phyloP scores from a whole-genome alignment of 2,113 vertebrate genomes.

The Struthio camelus region DNA sequence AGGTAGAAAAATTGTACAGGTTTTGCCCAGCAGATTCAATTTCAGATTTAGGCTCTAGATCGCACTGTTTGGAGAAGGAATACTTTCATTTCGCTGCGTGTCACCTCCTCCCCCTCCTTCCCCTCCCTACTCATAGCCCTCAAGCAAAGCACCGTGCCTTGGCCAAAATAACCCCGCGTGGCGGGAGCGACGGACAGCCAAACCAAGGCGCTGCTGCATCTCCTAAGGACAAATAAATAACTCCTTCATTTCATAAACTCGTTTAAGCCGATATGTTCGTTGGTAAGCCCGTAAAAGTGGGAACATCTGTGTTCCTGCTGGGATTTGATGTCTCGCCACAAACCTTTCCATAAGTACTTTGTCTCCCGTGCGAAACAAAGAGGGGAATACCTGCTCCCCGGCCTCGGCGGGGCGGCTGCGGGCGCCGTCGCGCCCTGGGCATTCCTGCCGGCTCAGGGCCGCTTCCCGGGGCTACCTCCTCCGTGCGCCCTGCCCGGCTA shows the following conservation, averaged over 20 bases:
- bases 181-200: constrained; percentile 44
- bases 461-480: constrained; percentile 88
- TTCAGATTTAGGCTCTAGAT: constrained; percentile 57
- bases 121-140: constrained; percentile 5
- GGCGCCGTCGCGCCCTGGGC: constrained; percentile 73
- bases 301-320: constrained; percentile 71
- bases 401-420: constrained; percentile 71
- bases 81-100: constrained; percentile 36
- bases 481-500: constrained; percentile 82
- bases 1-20: constrained; percentile 76
- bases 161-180: constrained; percentile 49
- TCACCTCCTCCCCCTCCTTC: constrained; percentile 37
- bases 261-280: constrained; percentile 64
- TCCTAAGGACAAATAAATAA: constrained; percentile 15
- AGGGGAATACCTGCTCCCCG: constrained; percentile 86
- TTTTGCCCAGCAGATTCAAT: constrained; percentile 72
- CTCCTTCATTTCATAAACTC: constrained; percentile 64
- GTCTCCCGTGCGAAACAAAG: constrained; percentile 80
- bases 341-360: constrained; percentile 81
- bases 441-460: constrained; percentile 83
- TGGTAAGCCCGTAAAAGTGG: constrained; percentile 71
- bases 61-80: constrained; percentile 54
- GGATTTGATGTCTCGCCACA: constrained; percentile 77
- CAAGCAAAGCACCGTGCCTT: constrained; percentile 29
- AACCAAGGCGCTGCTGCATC: constrained; percentile 48